Conservation (phyloP, 2,113 vertebrate species). For the Misgurnus anguillicaudatus region DNA sequence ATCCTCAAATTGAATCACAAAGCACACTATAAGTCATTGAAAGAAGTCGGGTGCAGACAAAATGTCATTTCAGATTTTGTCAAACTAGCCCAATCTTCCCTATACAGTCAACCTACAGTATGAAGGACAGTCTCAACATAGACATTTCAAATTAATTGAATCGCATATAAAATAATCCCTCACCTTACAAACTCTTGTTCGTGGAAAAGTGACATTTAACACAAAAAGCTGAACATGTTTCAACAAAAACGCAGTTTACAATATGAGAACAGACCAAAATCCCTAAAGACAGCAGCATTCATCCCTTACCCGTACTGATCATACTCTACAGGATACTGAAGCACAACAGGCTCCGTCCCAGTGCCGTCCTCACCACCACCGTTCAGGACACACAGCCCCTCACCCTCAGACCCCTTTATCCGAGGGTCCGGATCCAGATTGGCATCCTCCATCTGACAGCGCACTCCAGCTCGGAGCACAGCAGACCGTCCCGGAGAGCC, state of each 20-base stretch:
- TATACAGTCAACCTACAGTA: neutral
- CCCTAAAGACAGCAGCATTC: constrained; percentile 6
- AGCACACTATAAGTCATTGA: neutral
- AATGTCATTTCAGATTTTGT: constrained; percentile 11
- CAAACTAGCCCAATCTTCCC: neutral
- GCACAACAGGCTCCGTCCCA: constrained; percentile 59
- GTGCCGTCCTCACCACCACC: constrained; percentile 54
- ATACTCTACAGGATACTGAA: constrained; percentile 65
- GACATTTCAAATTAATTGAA: neutral
- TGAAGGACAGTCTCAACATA: neutral
- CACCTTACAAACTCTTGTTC: too few relatives aligned
- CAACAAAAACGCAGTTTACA: neutral
- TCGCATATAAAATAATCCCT: neutral
- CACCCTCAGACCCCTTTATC: constrained; percentile 53
- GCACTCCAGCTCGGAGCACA: constrained; percentile 29
- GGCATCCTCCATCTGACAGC: constrained; percentile 67
- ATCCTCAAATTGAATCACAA: neutral
- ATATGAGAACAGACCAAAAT: too few relatives aligned
- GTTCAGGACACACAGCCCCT: constrained; percentile 51
- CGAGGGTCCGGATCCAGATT: constrained; percentile 61
- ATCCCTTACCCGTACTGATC: constrained; percentile 67
- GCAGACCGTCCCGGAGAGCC: constrained; percentile 57
- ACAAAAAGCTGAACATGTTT: too few relatives aligned
- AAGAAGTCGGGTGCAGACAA: neutral
- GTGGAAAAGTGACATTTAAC: too few relatives aligned